A percentile compares a stretch with the other conserved stretches of the same genome.
phyloP scores from a whole-genome alignment of 1,140 invertebrate species.

The Scaptomyza montana region DNA sequence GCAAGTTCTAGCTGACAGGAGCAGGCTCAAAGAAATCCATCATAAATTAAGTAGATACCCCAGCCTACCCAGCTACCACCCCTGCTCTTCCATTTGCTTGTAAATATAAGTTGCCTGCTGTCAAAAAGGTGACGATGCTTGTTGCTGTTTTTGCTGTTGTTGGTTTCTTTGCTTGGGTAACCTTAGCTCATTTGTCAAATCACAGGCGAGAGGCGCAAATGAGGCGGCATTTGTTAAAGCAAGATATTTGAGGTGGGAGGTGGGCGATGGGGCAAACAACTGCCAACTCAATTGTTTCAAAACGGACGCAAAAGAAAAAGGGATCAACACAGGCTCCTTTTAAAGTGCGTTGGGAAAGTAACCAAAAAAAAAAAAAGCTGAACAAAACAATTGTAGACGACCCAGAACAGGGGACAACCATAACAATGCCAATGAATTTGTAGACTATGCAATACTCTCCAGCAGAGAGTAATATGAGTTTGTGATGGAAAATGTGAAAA shows the following conservation, averaged over 20 bases:
- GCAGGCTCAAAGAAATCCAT: constrained; percentile 31
- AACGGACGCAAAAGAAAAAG: constrained; percentile 17
- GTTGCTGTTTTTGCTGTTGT: constrained; percentile 40
- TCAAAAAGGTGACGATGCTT: constrained; percentile 74
- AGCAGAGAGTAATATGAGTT: background rate
- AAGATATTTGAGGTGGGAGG: background rate
- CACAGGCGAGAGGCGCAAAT: constrained; percentile 70
- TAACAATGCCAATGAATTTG: constrained; percentile 19
- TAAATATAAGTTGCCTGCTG: constrained; percentile 43
- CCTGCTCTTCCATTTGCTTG: background rate
- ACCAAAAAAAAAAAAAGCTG: constrained; percentile 23
- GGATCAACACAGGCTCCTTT: constrained; percentile 12
- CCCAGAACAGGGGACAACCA: background rate
- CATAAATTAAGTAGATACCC: constrained; percentile 11
- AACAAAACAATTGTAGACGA: constrained; percentile 37
- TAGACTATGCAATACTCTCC: background rate
- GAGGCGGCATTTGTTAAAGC: constrained; percentile 71
- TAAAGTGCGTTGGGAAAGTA: constrained; percentile 35
- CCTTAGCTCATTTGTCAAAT: constrained; percentile 68
- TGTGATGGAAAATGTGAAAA: background rate
- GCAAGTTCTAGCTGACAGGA: constrained; percentile 45
- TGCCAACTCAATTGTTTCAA: constrained; percentile 57
- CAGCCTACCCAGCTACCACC: fast-evolving
- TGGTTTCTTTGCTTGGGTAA: constrained; percentile 4
- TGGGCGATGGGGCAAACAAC: background rate